Evolutionary conservation across 2,888 invertebrate genomes (phyloP).

Genomic region (Drosophila fungiperda): DNA sequence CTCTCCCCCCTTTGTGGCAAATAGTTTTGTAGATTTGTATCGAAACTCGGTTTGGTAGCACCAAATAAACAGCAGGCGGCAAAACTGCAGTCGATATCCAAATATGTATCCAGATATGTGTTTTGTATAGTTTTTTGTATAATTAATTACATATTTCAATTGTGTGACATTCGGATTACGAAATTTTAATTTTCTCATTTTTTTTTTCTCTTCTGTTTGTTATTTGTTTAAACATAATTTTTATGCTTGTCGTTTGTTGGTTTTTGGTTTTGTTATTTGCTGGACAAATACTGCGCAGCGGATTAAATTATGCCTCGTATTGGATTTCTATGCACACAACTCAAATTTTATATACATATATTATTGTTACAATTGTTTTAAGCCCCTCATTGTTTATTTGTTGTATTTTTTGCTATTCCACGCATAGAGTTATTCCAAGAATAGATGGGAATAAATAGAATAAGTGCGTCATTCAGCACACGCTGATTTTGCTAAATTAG

Average conservation of each 20-base stretch:
- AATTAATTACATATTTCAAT: constrained; percentile 73
- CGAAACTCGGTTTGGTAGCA: constrained; percentile 68
- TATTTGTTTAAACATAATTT: constrained; percentile 44
- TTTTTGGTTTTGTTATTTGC: constrained; percentile 13
- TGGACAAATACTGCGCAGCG: constrained; percentile 44
- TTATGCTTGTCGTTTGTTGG: constrained; percentile 42
- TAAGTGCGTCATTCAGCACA: constrained; percentile 13
- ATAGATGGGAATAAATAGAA: neutral
- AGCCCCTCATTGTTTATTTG: constrained; percentile 31
- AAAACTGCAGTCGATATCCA: constrained; percentile 49
- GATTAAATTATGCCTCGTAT: constrained; percentile 29
- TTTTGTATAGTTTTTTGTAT: constrained; percentile 39
- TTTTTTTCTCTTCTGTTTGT: constrained; percentile 2
- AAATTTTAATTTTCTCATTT: constrained; percentile 51
- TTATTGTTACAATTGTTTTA: constrained; percentile 19
- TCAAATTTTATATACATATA: constrained; percentile 17
- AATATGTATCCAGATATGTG: constrained; percentile 43
- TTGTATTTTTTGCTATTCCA: constrained; percentile 10
- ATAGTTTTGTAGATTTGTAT: constrained; percentile 78
- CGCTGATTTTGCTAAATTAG: neutral
- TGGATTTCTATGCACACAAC: constrained; percentile 45
- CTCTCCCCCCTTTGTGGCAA: constrained; percentile 57
- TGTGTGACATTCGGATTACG: constrained; percentile 78
- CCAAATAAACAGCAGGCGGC: constrained; percentile 76
- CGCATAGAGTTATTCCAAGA: neutral